Conservation (phyloP, 2,888 invertebrate species). For the Physocephala rufipes region DNA sequence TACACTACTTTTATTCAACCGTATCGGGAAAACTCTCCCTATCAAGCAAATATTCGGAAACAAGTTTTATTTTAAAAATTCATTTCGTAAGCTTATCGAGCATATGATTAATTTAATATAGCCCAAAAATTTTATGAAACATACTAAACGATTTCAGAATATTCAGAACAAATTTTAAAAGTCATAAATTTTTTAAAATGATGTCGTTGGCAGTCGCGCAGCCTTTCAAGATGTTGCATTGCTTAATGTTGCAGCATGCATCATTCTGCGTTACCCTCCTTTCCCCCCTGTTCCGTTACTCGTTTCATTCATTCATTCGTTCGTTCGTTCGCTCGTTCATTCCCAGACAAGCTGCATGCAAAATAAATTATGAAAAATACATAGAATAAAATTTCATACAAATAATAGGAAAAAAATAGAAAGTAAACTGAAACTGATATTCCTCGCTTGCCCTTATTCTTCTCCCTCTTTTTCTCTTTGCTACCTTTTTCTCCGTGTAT, state of each 20-base stretch:
- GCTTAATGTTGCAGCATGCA: slow-evolving; percentile 6
- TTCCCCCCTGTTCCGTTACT: too few relatives aligned
- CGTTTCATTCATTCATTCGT: too few relatives aligned
- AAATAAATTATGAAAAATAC: not conserved
- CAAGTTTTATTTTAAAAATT: too few relatives aligned
- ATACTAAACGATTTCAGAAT: slow-evolving; percentile 12
- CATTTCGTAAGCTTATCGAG: too few relatives aligned
- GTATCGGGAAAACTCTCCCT: too few relatives aligned
- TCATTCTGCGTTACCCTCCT: not conserved
- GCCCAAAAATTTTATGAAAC: slow-evolving; percentile 2
- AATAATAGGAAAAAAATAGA: not conserved
- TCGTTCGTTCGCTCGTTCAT: not conserved
- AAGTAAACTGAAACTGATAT: not conserved
- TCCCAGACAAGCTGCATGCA: not conserved
- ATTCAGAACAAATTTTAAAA: slow-evolving; percentile 8
- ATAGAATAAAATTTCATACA: not conserved
- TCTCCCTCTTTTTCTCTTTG: not conserved
- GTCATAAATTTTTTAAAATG: slow-evolving; percentile 8
- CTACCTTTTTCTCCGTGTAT: not conserved
- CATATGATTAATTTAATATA: not conserved
- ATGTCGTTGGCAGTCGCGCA: not conserved
- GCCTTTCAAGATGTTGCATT: not conserved
- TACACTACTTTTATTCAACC: too few relatives aligned
- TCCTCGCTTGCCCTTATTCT: not conserved
- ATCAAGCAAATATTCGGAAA: too few relatives aligned